Percentiles rank a stretch among this genome's conserved stretches.
These are phyloP conservation scores for Nasonia longicornis DNA, from an alignment of 1,140 invertebrate species.

Conservation along the genomic window DNA sequence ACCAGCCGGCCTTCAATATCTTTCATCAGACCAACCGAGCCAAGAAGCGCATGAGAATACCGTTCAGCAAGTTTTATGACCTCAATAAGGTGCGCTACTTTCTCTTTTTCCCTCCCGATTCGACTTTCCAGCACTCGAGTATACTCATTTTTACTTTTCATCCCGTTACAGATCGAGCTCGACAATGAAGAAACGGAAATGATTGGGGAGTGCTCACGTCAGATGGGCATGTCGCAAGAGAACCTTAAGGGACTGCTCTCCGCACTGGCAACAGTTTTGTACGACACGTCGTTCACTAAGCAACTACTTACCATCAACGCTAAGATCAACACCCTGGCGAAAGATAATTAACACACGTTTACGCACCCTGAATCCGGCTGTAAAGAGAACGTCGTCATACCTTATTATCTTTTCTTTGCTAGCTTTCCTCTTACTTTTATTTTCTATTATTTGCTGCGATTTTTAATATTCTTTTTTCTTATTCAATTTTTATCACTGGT, in stretches of 20 bases:
- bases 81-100: conserved; percentile 67
- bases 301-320: conserved; percentile 81
- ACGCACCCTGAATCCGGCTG: conserved; percentile 49
- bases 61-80: conserved; percentile 76
- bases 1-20: conserved; percentile 76
- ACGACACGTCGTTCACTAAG: conserved; percentile 78
- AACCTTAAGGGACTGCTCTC: conserved; percentile 75
- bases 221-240: conserved; percentile 75
- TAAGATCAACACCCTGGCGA: conserved; percentile 79
- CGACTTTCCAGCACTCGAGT: neutral
- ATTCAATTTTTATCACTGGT: conserved; percentile 38
- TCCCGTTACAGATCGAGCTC: conserved; percentile 71
- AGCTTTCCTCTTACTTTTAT: conserved; percentile 61
- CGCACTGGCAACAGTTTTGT: conserved; percentile 76
- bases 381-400: conserved; percentile 50
- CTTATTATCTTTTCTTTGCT: conserved; percentile 57
- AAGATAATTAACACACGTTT: conserved; percentile 75
- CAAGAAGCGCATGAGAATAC: conserved; percentile 78
- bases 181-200: conserved; percentile 71
- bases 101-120: neutral
- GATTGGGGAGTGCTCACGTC: conserved; percentile 77
- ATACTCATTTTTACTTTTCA: neutral
- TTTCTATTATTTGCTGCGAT: conserved; percentile 55
- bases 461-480: conserved; percentile 42
- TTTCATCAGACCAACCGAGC: conserved; percentile 80